phyloP scores from a whole-genome alignment of 92 coral and sea anemone species.

The Palythoa grandis region DNA sequence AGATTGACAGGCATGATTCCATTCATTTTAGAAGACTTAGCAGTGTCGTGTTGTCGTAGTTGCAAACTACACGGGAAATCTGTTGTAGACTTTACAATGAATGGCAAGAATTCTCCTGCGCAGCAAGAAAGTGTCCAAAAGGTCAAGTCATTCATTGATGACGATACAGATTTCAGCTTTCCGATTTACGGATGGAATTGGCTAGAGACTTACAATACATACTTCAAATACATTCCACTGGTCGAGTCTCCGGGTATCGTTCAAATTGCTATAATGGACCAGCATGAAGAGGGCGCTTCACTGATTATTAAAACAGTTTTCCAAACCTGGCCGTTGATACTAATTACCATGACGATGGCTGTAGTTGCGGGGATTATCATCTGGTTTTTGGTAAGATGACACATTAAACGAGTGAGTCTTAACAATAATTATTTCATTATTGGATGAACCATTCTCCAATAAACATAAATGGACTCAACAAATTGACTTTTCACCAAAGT shows the following conservation, averaged over 20 bases:
- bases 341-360: conserved; percentile 59
- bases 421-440: too few relatives aligned
- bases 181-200: conserved; percentile 88
- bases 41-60: conserved; percentile 69
- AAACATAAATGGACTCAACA: too few relatives aligned
- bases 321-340: conserved; percentile 67
- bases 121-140: conserved; percentile 59
- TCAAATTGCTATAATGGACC: conserved; percentile 52
- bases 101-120: conserved; percentile 68
- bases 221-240: conserved; percentile 69
- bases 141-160: conserved; percentile 59
- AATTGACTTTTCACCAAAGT: too few relatives aligned
- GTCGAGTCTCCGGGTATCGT: conserved; percentile 84
- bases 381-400: conserved; percentile 77
- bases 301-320: conserved; percentile 59
- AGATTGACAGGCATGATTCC: conserved; percentile 85
- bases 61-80: conserved; percentile 77
- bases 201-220: conserved; percentile 58
- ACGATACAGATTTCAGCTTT: conserved; percentile 56
- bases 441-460: too few relatives aligned
- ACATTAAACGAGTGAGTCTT: neutral
- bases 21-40: conserved; percentile 66
- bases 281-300: conserved; percentile 52
- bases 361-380: conserved; percentile 70
- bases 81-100: conserved; percentile 65